Percentiles rank a stretch among this genome's conserved stretches.
phyloP scores from a whole-genome alignment of 2,888 invertebrate genomes.

The Scaptomyza reducta region DNA sequence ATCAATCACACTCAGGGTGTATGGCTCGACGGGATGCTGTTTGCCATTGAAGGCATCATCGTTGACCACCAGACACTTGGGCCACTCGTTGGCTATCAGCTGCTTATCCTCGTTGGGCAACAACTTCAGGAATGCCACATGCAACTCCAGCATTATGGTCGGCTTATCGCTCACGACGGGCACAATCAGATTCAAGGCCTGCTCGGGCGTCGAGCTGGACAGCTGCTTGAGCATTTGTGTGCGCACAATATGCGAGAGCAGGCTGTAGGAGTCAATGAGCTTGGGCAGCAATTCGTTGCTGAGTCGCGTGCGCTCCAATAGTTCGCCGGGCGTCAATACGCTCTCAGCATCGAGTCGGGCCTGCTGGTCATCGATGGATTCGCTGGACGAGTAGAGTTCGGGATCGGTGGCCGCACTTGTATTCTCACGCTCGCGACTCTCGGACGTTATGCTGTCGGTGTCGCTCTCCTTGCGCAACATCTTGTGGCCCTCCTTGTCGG shows the following conservation, averaged over 20 bases:
- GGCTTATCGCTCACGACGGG: constrained; percentile 83
- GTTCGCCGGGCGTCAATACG: constrained; percentile 40
- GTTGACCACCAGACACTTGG: constrained; percentile 80
- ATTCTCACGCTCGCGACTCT: constrained; percentile 52
- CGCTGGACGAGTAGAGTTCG: constrained; percentile 71
- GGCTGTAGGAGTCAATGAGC: constrained; percentile 78
- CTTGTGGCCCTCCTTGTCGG: constrained; percentile 82
- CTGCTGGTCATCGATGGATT: constrained; percentile 74
- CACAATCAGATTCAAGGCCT: constrained; percentile 81
- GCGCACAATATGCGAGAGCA: constrained; percentile 79
- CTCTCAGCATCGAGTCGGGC: constrained; percentile 47
- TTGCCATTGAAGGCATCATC: constrained; percentile 80
- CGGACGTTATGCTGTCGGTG: constrained; percentile 51
- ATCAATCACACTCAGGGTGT: constrained; percentile 83
- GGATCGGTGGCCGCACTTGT: constrained; percentile 56
- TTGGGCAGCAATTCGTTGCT: constrained; percentile 80
- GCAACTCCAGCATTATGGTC: constrained; percentile 81
- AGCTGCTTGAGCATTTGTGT: constrained; percentile 82
- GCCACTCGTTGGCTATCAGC: constrained; percentile 82
- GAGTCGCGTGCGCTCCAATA: constrained; percentile 69
- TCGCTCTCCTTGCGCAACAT: constrained; percentile 66
- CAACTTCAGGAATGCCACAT: constrained; percentile 81
- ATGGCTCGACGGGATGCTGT: constrained; percentile 83
- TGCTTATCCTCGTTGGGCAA: constrained; percentile 83
- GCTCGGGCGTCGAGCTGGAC: constrained; percentile 77